Percentiles rank a stretch among this genome's conserved stretches.
Conservation (phyloP, 2,888 invertebrate genomes). For the Rhabditophanes sp. region DNA sequence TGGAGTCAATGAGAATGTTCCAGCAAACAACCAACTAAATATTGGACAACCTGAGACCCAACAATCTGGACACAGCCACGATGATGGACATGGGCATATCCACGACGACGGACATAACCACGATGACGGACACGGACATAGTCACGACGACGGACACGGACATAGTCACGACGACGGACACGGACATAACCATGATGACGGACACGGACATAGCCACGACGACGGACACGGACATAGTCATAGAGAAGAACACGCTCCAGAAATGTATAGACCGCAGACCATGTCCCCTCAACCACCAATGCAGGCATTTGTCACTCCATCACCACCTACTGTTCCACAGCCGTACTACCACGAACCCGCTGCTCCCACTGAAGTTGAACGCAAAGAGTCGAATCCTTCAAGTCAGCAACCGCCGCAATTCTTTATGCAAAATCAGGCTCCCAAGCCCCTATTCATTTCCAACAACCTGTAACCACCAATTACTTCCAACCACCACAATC, state of each 20-base stretch:
- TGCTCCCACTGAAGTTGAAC: no score
- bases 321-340: conserved; percentile 1
- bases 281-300: background rate
- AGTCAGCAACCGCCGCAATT: no score
- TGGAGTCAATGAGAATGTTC: no score
- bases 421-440: no score
- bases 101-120: conserved; percentile 12
- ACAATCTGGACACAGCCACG: no score
- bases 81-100: conserved; percentile 7
- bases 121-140: conserved; percentile 8
- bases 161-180: conserved; percentile 13
- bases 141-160: conserved; percentile 12
- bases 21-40: no score
- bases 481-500: no score
- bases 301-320: background rate
- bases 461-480: no score
- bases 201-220: conserved; percentile 13
- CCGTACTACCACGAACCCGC: background rate
- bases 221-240: conserved; percentile 1
- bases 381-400: no score
- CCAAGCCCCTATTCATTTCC: no score
- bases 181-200: no score
- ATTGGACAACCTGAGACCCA: no score
- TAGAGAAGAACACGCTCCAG: background rate
- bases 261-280: background rate